Conservation (phyloP, 2,888 invertebrate species). For the Eugnorisma glareosa region DNA sequence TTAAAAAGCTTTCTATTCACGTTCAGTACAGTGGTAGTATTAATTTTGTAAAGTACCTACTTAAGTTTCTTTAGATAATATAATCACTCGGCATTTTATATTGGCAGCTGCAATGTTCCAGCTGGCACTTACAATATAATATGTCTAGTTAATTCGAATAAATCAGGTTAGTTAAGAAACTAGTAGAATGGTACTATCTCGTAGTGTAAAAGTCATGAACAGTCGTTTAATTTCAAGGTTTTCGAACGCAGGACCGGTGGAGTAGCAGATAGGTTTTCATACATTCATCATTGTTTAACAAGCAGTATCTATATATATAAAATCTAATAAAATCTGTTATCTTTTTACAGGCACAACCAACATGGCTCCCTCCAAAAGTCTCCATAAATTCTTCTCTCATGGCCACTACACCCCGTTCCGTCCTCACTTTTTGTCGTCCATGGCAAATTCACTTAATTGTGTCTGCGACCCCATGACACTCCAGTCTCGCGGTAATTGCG, state of each 20-base stretch:
- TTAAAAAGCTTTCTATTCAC: slow-evolving; percentile 11
- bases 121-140: slow-evolving; percentile 17
- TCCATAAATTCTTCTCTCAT: slow-evolving; percentile 36
- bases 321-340: neutral
- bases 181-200: neutral
- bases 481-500: slow-evolving; percentile 81
- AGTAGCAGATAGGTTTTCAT: neutral
- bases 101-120: slow-evolving; percentile 44
- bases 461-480: slow-evolving; percentile 82
- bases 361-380: slow-evolving; percentile 19
- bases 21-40: neutral
- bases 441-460: slow-evolving; percentile 88
- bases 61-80: slow-evolving; percentile 24
- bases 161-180: slow-evolving; percentile 12
- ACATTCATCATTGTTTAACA: neutral
- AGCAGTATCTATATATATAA: neutral
- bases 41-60: slow-evolving; percentile 14
- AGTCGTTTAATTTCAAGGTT: neutral
- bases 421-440: slow-evolving; percentile 80
- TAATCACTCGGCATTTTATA: slow-evolving; percentile 27
- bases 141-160: neutral
- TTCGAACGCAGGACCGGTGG: neutral
- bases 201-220: neutral
- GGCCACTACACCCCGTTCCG: slow-evolving; percentile 71
- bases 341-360: neutral